Percentiles rank a stretch among this genome's conserved stretches.
Evolutionary conservation across 2,888 invertebrate genomes (phyloP).

Genomic region (Drosophila tanythrix): DNA sequence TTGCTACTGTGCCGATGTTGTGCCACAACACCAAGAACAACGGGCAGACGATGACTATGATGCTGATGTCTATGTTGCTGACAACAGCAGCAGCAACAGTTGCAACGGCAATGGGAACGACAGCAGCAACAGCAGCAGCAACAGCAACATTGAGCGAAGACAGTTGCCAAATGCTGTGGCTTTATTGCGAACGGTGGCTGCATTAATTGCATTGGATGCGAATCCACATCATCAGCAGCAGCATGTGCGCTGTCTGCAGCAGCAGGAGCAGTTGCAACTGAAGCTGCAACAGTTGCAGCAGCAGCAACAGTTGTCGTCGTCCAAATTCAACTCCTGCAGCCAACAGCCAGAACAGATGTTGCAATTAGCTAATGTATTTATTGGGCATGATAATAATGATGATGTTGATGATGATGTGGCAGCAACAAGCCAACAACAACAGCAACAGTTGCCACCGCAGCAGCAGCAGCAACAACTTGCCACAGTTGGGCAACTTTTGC

Average conservation of each 20-base stretch:
- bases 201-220: conserved; percentile 82
- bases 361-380: conserved; percentile 64
- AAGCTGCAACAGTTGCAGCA: conserved; percentile 84
- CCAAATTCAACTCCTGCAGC: conserved; percentile 79
- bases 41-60: conserved; percentile 81
- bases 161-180: conserved; percentile 82
- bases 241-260: conserved; percentile 83
- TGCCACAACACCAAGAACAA: conserved; percentile 72
- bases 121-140: conserved; percentile 41
- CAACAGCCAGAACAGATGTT: conserved; percentile 83
- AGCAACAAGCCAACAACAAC: conserved; percentile 29
- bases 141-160: conserved; percentile 45
- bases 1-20: conserved; percentile 88
- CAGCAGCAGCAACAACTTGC: conserved; percentile 53
- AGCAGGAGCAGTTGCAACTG: conserved; percentile 78
- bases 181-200: conserved; percentile 83
- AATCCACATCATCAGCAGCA: conserved; percentile 86
- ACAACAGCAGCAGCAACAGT: conserved; percentile 50
- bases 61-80: conserved; percentile 72
- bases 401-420: conserved; percentile 59
- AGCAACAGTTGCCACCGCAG: conserved; percentile 14
- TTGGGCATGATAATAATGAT: conserved; percentile 68
- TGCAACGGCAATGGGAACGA: conserved; percentile 40
- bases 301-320: conserved; percentile 40
- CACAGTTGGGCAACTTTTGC: conserved; percentile 80